phyloP scores from a whole-genome alignment of 2,113 vertebrate genomes.

The Deroptyus accipitrinus region DNA sequence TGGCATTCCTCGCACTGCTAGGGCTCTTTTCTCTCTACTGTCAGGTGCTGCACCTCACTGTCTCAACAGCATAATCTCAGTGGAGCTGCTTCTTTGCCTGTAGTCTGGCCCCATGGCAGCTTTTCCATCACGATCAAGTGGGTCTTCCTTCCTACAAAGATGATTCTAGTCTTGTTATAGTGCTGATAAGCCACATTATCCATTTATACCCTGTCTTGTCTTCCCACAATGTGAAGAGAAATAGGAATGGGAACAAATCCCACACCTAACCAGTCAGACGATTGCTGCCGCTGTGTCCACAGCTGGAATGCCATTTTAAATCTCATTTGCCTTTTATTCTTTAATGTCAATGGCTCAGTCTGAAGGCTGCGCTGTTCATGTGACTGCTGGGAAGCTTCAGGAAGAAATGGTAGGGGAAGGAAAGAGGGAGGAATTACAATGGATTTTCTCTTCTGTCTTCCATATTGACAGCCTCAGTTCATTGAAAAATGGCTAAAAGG shows the following conservation, averaged over 20 bases:
- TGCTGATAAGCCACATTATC: background rate
- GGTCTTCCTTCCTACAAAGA: background rate
- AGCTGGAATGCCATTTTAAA: background rate
- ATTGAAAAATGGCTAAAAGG: background rate
- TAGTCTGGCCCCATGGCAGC: background rate
- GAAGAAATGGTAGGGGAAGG: background rate
- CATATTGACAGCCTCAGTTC: background rate
- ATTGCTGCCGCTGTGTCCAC: accelerated
- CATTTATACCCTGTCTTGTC: background rate
- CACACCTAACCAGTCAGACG: background rate
- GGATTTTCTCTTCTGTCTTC: background rate
- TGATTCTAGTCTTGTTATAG: background rate
- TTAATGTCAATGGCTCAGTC: background rate
- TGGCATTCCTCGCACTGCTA: background rate
- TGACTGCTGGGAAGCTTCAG: background rate
- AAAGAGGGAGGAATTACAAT: background rate
- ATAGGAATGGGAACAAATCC: background rate
- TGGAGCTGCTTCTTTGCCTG: background rate
- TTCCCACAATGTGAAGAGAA: background rate
- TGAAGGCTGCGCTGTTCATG: background rate
- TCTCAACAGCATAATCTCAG: background rate
- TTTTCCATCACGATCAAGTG: background rate
- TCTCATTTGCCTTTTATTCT: background rate
- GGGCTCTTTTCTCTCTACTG: background rate
- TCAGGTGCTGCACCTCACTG: background rate